A percentile compares a stretch with the other conserved stretches of the same genome.
phyloP scores from a whole-genome alignment of 2,888 invertebrate species.

The Tetragonula carbonaria region DNA sequence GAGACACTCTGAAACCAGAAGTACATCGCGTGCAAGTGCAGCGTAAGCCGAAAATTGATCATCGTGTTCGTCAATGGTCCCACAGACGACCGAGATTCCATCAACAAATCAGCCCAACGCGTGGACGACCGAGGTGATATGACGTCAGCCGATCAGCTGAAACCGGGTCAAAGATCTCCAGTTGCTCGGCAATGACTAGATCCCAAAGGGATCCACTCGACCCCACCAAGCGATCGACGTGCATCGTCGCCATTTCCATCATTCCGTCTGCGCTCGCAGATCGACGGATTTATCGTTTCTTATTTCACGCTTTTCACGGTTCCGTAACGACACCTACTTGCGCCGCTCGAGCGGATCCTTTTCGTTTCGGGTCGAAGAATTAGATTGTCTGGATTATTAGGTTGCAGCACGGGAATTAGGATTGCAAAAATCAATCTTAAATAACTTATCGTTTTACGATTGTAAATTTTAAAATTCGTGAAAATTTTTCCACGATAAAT shows the following conservation, averaged over 20 bases:
- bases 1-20: too few relatives aligned
- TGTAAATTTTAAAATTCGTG: too few relatives aligned
- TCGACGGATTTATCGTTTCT: constrained; percentile 48
- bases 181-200: not conserved
- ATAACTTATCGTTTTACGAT: too few relatives aligned
- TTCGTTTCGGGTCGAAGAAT: constrained; percentile 35
- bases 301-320: constrained; percentile 61
- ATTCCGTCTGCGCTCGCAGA: constrained; percentile 32
- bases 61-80: not conserved
- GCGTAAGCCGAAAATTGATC: constrained; percentile 13
- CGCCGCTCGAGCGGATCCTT: constrained; percentile 45
- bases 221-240: constrained; percentile 7
- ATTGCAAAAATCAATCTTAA: too few relatives aligned
- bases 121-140: constrained; percentile 3
- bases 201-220: not conserved
- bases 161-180: constrained; percentile 50
- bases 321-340: constrained; percentile 50
- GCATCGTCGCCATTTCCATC: constrained; percentile 44
- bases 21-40: not conserved
- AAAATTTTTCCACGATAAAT: too few relatives aligned
- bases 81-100: not conserved
- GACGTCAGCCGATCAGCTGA: constrained; percentile 42
- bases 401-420: not conserved
- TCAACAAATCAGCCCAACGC: constrained; percentile 1
- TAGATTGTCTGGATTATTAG: constrained; percentile 20